Percentiles rank a stretch among this genome's conserved stretches.
phyloP scores from a whole-genome alignment of 2,888 invertebrate species.

The Drosophila algonquin region DNA sequence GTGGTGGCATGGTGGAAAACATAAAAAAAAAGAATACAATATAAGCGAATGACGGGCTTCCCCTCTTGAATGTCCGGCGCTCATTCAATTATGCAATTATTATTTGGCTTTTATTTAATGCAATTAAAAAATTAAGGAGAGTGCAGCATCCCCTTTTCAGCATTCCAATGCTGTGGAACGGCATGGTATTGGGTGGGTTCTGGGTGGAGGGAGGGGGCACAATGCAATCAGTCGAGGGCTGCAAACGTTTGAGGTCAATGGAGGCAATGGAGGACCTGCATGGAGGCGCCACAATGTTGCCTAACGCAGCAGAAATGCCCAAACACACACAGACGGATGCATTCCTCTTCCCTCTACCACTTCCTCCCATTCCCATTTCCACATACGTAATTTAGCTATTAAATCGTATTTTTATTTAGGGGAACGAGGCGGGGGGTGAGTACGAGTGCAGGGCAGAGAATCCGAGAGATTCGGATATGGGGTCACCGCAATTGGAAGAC shows the following conservation, averaged over 20 bases:
- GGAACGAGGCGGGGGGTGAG: constrained; percentile 2
- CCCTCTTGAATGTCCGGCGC: constrained; percentile 19
- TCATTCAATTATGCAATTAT: constrained; percentile 78
- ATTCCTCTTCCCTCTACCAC: not conserved
- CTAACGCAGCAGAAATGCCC: constrained; percentile 73
- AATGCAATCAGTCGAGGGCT: constrained; percentile 66
- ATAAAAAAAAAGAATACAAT: not conserved
- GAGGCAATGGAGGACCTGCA: constrained; percentile 11
- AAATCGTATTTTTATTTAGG: constrained; percentile 70
- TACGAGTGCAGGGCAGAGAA: not conserved
- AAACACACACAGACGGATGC: not conserved
- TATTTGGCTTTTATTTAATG: constrained; percentile 75
- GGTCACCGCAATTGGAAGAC: constrained; percentile 30
- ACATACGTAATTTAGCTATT: constrained; percentile 78
- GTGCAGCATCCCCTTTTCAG: constrained; percentile 26
- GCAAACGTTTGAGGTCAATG: constrained; percentile 35
- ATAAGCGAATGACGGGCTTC: not conserved
- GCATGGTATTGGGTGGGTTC: constrained; percentile 1
- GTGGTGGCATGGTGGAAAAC: not conserved
- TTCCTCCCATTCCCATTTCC: not conserved
- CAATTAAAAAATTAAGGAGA: constrained; percentile 71
- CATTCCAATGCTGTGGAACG: constrained; percentile 7
- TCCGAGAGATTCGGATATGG: constrained; percentile 1
- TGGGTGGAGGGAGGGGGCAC: not conserved
- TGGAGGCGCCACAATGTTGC: constrained; percentile 61